These are phyloP conservation scores for Dasyornis broadbenti DNA, from an alignment of 2,113 vertebrate genomes.

Conservation along the genomic window DNA sequence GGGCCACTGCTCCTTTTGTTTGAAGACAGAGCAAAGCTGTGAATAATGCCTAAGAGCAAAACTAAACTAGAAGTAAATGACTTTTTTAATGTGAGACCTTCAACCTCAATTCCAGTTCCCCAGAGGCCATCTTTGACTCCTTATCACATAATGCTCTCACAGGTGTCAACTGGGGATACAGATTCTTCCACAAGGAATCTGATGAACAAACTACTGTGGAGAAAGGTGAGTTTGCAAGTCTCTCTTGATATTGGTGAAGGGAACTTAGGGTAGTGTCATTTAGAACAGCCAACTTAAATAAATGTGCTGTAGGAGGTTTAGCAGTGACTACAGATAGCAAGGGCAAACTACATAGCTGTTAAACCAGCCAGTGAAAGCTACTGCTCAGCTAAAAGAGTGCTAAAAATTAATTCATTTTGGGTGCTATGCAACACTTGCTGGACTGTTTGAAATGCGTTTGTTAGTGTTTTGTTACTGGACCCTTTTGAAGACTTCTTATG, in stretches of 20 bases:
- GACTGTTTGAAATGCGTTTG: not conserved
- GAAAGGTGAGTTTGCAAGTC: not conserved
- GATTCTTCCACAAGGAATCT: not conserved
- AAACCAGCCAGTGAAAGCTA: not conserved
- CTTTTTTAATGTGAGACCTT: slow-evolving; percentile 56
- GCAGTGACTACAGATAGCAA: not conserved
- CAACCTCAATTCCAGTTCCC: slow-evolving; percentile 55
- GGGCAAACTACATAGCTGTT: not conserved
- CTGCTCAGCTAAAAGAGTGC: not conserved
- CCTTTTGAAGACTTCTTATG: not conserved
- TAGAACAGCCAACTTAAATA: not conserved
- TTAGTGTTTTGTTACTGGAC: not conserved
- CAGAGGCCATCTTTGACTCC: slow-evolving; percentile 41
- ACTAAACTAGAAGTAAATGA: slow-evolving; percentile 41
- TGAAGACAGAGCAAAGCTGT: slow-evolving; percentile 47
- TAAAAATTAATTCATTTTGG: not conserved
- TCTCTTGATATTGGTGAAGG: not conserved
- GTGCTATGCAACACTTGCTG: not conserved
- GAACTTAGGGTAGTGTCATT: not conserved
- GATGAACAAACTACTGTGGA: not conserved
- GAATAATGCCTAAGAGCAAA: slow-evolving; percentile 60
- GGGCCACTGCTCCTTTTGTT: slow-evolving; percentile 39
- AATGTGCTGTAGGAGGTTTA: not conserved
- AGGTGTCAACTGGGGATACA: not conserved
- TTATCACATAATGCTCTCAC: not conserved